A percentile compares a stretch with the other conserved stretches of the same genome.
These are phyloP conservation scores for Lagocephalus sceleratus DNA, from an alignment of 2,797 vertebrate species.

Conservation along the genomic window DNA sequence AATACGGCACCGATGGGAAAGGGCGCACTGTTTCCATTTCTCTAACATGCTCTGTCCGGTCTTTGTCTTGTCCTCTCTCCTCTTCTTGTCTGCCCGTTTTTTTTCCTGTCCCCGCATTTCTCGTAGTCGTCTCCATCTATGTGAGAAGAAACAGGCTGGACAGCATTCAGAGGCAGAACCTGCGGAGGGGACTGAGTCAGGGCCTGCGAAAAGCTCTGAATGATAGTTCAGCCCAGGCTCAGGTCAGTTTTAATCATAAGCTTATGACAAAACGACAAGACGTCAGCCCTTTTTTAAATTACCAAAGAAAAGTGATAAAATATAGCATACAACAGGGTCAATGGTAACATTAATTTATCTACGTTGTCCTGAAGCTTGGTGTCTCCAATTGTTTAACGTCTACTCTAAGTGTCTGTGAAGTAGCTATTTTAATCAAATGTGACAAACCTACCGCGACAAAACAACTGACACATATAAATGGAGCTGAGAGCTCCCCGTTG, in stretches of 20 bases:
- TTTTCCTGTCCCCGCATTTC: conserved; percentile 21
- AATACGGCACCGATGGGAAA: not conserved
- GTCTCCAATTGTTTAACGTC: too few relatives aligned
- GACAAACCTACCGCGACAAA: too few relatives aligned
- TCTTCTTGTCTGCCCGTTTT: conserved; percentile 22
- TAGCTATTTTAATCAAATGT: too few relatives aligned
- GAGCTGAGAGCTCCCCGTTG: too few relatives aligned
- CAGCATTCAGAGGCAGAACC: conserved; percentile 83
- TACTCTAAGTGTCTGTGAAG: too few relatives aligned
- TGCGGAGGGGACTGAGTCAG: conserved; percentile 87
- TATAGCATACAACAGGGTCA: too few relatives aligned
- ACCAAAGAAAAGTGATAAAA: too few relatives aligned
- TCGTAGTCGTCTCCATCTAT: conserved; percentile 88
- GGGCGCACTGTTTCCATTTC: not conserved
- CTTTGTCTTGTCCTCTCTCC: conserved; percentile 7
- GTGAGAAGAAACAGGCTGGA: conserved; percentile 85
- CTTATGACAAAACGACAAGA: not conserved
- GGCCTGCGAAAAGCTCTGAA: conserved; percentile 88
- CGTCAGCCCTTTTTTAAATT: not conserved
- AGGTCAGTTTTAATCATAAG: conserved; percentile 74
- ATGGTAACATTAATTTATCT: too few relatives aligned
- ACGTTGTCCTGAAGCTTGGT: too few relatives aligned
- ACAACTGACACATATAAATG: too few relatives aligned
- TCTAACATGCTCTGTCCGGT: conserved; percentile 13
- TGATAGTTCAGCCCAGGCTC: conserved; percentile 79